phyloP scores from a whole-genome alignment of 2,797 vertebrate species.

The Fistularia tabacaria region DNA sequence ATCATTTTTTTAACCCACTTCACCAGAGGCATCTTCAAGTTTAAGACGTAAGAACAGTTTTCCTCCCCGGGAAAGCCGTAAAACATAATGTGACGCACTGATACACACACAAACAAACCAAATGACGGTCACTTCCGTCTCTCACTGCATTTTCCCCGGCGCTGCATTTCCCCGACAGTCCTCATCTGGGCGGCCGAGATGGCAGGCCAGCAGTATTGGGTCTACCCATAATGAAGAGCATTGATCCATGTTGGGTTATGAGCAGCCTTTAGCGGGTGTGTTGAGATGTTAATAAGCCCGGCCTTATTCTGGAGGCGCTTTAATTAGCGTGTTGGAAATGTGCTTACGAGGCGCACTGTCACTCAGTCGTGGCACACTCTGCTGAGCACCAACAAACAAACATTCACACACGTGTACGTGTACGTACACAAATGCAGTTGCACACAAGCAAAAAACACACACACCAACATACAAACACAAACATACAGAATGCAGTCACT shows the following conservation, averaged over 20 bases:
- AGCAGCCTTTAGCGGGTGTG: constrained; percentile 64
- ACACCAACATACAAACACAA: neutral
- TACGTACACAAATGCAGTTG: constrained; percentile 22
- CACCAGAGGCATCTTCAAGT: too few species aligned
- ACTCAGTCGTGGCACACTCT: constrained; percentile 52
- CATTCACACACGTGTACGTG: constrained; percentile 23
- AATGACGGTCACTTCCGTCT: neutral
- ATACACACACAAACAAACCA: constrained; percentile 20
- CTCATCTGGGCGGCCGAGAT: constrained; percentile 35
- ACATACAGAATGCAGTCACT: constrained; percentile 37
- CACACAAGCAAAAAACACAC: neutral
- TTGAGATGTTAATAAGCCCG: constrained; percentile 75
- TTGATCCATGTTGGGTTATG: constrained; percentile 76
- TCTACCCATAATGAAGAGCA: constrained; percentile 70
- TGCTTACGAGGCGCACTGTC: constrained; percentile 75
- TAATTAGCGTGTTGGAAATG: constrained; percentile 80
- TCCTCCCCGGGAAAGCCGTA: constrained; percentile 10
- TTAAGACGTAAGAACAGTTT: neutral
- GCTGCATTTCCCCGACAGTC: constrained; percentile 42
- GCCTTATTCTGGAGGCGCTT: constrained; percentile 73
- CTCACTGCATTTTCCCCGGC: constrained; percentile 35
- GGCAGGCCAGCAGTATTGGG: constrained; percentile 57
- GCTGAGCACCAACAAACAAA: constrained; percentile 16
- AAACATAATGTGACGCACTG: constrained; percentile 7
- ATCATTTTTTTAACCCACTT: too few species aligned